Evolutionary conservation across 2,888 invertebrate species (phyloP).

Genomic region (Melieria omissa): DNA sequence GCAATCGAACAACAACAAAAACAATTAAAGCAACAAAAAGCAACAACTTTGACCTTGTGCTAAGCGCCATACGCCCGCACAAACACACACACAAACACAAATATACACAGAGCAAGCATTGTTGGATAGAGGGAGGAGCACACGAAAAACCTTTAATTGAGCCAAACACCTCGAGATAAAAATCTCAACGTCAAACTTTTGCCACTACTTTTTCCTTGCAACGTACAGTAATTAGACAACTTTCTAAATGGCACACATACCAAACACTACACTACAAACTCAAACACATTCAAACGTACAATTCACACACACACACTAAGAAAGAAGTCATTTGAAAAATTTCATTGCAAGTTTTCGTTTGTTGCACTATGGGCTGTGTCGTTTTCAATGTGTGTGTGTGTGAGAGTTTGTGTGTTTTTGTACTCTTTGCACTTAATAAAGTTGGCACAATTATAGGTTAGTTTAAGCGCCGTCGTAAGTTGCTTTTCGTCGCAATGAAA

Average conservation of each 20-base stretch:
- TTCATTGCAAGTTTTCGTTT: not conserved
- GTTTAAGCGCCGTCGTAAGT: no score
- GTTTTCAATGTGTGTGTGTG: no score
- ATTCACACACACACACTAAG: not conserved
- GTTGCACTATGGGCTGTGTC: no score
- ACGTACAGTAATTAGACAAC: slow-evolving; percentile 21
- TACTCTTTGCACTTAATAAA: no score
- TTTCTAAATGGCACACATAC: slow-evolving; percentile 2
- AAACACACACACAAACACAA: no score
- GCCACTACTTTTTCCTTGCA: slow-evolving; percentile 16
- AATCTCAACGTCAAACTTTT: slow-evolving; percentile 24
- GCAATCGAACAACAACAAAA: no score
- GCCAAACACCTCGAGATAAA: slow-evolving; percentile 22
- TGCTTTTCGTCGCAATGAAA: no score
- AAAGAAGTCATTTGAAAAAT: not conserved
- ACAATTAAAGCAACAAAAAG: no score
- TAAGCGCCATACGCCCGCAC: no score
- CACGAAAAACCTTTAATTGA: slow-evolving; percentile 25
- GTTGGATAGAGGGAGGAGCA: not conserved
- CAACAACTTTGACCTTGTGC: no score
- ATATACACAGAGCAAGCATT: not conserved
- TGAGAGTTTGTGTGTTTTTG: no score
- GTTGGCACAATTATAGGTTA: no score
- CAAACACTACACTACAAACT: not conserved
- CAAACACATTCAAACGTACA: not conserved